Conservation (phyloP, 2,113 vertebrate genomes). For the Phaetusa simplex region DNA sequence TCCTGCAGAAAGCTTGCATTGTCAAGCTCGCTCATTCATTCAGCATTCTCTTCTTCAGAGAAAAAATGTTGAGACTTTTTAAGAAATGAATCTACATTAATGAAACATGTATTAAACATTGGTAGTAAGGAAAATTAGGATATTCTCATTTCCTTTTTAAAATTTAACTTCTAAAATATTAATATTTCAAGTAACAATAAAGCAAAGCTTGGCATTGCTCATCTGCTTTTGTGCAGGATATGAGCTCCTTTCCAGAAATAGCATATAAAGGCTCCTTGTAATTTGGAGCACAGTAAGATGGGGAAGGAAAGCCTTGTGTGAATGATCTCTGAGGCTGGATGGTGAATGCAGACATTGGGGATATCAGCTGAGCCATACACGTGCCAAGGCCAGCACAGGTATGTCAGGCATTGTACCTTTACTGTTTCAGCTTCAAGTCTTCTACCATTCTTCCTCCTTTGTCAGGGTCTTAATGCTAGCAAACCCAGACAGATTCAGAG, state of each 20-base stretch:
- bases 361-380: background rate
- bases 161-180: background rate
- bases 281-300: background rate
- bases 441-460: background rate
- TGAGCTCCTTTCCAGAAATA: background rate
- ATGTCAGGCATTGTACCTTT: accelerated
- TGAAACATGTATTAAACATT: background rate
- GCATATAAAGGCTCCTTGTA: background rate
- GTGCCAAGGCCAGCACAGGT: background rate
- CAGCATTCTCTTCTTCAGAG: background rate
- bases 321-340: background rate
- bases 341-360: background rate
- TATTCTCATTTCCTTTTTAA: background rate
- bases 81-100: background rate
- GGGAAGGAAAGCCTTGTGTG: background rate
- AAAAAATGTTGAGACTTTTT: background rate
- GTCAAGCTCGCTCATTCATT: background rate
- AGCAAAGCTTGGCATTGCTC: background rate
- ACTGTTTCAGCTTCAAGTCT: background rate
- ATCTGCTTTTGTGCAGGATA: background rate
- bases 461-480: background rate
- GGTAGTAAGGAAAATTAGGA: background rate
- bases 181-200: background rate
- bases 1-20: background rate
- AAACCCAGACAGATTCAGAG: background rate